These are phyloP conservation scores for Dioctria linearis DNA, from an alignment of 2,888 invertebrate genomes.

Conservation along the genomic window DNA sequence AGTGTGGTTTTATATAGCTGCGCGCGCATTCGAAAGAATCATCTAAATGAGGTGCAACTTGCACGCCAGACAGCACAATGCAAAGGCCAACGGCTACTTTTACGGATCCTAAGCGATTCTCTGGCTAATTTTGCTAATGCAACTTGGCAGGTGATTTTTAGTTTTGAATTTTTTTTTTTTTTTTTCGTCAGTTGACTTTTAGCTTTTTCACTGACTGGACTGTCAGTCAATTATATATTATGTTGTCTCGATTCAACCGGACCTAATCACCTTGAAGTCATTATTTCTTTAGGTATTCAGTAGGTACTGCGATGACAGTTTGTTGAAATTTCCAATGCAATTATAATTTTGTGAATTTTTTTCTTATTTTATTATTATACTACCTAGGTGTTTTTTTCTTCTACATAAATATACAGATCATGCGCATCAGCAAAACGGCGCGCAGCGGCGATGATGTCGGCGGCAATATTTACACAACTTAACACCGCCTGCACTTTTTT, in stretches of 20 bases:
- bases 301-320: not conserved
- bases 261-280: constrained; percentile 21
- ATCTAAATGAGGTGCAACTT: constrained; percentile 34
- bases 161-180: no score
- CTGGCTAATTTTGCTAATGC: constrained; percentile 57
- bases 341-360: no score
- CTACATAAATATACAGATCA: not conserved
- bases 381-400: not conserved
- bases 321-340: no score
- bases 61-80: constrained; percentile 29
- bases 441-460: not conserved
- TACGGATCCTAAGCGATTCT: constrained; percentile 42
- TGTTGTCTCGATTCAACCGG: constrained; percentile 26
- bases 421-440: not conserved
- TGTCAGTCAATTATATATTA: constrained; percentile 17
- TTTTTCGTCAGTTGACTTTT: not conserved
- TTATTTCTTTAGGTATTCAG: not conserved
- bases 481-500: constrained; percentile 9
- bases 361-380: no score
- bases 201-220: constrained; percentile 5
- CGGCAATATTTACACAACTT: constrained; percentile 12
- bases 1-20: not conserved
- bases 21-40: constrained; percentile 6
- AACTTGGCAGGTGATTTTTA: constrained; percentile 50
- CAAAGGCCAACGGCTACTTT: constrained; percentile 27